Evolutionary conservation across 2,113 vertebrate species (phyloP).

Genomic region (Acinonyx jubatus): DNA sequence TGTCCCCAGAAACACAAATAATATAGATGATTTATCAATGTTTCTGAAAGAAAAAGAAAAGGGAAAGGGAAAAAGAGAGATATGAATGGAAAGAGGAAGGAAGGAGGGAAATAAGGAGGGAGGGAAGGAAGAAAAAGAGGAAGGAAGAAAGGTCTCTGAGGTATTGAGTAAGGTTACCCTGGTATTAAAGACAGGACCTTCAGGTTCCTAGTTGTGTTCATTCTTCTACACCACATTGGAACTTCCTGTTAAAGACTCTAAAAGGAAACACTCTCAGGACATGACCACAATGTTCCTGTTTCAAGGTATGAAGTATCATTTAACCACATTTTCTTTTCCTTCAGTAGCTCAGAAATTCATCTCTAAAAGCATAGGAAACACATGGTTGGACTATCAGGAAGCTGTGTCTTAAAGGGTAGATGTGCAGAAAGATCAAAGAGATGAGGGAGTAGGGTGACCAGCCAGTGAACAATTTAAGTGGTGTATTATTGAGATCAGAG

Average conservation of each 20-base stretch:
- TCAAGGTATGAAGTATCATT: neutral
- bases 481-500: neutral
- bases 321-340: neutral
- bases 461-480: neutral
- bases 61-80: neutral
- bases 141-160: neutral
- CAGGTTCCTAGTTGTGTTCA: neutral
- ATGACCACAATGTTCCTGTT: neutral
- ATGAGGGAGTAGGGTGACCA: neutral
- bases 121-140: neutral
- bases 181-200: neutral
- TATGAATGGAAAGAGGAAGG: neutral
- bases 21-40: neutral
- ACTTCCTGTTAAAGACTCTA: slow-evolving; percentile 3
- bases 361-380: neutral
- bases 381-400: neutral
- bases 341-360: neutral
- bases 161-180: neutral
- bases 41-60: neutral
- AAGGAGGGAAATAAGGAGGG: neutral
- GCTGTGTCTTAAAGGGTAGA: neutral
- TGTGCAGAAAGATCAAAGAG: neutral
- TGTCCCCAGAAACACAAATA: neutral
- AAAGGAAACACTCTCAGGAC: neutral
- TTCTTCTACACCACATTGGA: neutral